These are phyloP conservation scores for Ormyrus nitidulus DNA, from an alignment of 2,888 invertebrate species.

Conservation along the genomic window DNA sequence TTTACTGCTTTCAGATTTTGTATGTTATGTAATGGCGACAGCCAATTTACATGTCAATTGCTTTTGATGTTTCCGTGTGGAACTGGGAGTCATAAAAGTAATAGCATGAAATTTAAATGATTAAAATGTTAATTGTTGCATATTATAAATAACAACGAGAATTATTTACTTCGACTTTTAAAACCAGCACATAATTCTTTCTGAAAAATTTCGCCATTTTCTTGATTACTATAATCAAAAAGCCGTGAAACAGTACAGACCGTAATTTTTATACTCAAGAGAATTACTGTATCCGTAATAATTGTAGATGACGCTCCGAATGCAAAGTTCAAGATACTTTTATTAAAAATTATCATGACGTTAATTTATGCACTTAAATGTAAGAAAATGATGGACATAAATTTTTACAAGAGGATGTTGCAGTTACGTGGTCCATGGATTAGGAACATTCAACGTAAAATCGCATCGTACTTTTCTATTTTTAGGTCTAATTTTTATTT, in stretches of 20 bases:
- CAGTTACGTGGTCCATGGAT: no score
- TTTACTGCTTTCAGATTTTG: background rate
- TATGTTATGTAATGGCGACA: constrained; percentile 15
- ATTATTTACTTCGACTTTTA: constrained; percentile 43
- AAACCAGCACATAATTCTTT: constrained; percentile 15
- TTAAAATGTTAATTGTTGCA: constrained; percentile 41
- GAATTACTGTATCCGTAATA: constrained; percentile 14
- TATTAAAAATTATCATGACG: background rate
- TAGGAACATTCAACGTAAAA: no score
- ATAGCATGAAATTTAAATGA: constrained; percentile 42
- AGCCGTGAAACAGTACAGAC: constrained; percentile 26
- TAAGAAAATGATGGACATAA: no score
- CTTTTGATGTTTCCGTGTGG: constrained; percentile 25
- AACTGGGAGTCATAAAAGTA: constrained; percentile 37
- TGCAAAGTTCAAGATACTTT: background rate
- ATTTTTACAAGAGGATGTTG: no score
- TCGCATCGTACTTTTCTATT: no score
- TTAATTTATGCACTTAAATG: no score
- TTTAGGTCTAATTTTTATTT: no score
- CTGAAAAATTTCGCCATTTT: constrained; percentile 43
- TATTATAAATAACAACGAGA: constrained; percentile 46
- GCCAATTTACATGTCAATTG: constrained; percentile 42
- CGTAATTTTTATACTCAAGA: constrained; percentile 11
- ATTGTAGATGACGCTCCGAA: background rate
- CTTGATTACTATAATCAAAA: constrained; percentile 39